Evolutionary conservation across 2,113 vertebrate species (phyloP).

Genomic region (Tretioscincus oriximinensis): DNA sequence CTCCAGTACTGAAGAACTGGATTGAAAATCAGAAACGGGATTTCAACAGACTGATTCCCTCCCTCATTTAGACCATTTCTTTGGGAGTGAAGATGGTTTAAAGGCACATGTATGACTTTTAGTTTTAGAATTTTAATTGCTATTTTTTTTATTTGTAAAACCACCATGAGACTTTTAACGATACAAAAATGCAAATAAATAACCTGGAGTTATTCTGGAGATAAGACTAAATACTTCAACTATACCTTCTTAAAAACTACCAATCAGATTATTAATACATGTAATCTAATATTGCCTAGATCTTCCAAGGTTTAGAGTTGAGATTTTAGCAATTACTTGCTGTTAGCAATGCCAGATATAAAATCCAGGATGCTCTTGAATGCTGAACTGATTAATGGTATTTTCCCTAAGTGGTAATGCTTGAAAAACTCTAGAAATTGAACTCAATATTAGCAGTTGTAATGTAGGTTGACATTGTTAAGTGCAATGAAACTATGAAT

Average conservation of each 20-base stretch:
- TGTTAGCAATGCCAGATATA: background rate
- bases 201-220: no score
- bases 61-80: no score
- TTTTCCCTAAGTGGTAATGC: background rate
- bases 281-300: background rate
- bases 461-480: slow-evolving; percentile 25
- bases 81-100: no score
- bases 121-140: no score
- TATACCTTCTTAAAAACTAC: background rate
- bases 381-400: background rate
- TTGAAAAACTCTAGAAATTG: background rate
- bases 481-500: slow-evolving; percentile 2
- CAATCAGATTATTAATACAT: background rate
- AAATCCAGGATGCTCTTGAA: background rate
- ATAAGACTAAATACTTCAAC: background rate
- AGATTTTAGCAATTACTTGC: background rate
- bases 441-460: slow-evolving; percentile 13
- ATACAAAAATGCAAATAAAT: no score
- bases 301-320: background rate
- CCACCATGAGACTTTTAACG: no score
- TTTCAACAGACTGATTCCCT: no score
- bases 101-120: no score
- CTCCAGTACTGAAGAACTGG: no score
- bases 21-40: no score
- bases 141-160: no score